Conservation (phyloP, 1,140 invertebrate genomes). For the Idris sp. region DNA sequence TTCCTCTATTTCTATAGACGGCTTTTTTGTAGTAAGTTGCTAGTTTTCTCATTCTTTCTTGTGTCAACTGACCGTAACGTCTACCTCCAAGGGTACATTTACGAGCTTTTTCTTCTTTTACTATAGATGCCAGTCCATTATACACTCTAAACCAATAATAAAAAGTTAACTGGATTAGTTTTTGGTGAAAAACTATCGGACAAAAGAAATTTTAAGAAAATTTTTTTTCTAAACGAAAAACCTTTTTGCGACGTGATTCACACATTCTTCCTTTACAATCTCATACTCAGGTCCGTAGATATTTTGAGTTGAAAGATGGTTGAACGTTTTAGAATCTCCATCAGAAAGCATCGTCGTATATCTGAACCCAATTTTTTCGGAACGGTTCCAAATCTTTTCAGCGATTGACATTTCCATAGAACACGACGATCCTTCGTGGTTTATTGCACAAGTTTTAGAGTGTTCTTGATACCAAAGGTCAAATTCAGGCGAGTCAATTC, state of each 20-base stretch:
- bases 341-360: constrained; percentile 58
- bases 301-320: constrained; percentile 34
- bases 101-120: constrained; percentile 11
- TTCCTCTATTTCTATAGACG: constrained; percentile 7
- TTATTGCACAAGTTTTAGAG: constrained; percentile 28
- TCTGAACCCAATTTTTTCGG: constrained; percentile 42
- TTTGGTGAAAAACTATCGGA: not conserved
- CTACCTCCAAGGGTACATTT: constrained; percentile 14
- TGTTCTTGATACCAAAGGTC: constrained; percentile 37
- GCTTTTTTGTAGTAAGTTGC: constrained; percentile 7
- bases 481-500: constrained; percentile 37
- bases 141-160: constrained; percentile 9
- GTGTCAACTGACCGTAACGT: too few species aligned
- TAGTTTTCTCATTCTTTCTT: constrained; percentile 1
- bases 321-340: too few species aligned
- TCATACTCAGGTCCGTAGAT: too few species aligned
- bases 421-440: constrained; percentile 44
- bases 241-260: constrained; percentile 61
- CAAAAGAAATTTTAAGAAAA: not conserved
- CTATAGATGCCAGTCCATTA: constrained; percentile 7
- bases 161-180: not conserved
- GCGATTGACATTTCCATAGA: constrained; percentile 63
- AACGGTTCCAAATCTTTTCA: constrained; percentile 63
- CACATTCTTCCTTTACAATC: constrained; percentile 60
- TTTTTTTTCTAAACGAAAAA: not conserved